Evolutionary conservation across 2,888 invertebrate genomes (phyloP).

Genomic region (Agrilus mali): DNA sequence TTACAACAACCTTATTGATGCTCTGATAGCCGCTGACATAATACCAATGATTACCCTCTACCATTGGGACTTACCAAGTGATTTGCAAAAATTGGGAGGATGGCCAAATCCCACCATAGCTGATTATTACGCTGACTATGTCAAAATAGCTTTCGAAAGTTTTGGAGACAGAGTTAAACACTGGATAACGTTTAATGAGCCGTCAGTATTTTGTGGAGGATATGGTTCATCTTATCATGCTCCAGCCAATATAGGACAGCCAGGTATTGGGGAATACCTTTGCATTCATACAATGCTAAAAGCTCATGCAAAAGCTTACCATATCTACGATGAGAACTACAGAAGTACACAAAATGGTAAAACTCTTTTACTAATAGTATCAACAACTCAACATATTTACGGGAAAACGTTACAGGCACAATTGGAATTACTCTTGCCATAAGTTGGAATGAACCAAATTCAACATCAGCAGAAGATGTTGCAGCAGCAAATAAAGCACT

Average conservation of each 20-base stretch:
- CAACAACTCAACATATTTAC: no score
- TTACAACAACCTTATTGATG: conserved; percentile 61
- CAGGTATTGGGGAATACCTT: conserved; percentile 45
- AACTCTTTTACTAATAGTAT: no score
- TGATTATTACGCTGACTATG: conserved; percentile 41
- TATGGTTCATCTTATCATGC: conserved; percentile 22
- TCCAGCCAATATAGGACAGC: conserved; percentile 26
- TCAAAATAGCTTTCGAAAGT: conserved; percentile 27
- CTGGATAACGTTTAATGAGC: conserved; percentile 42
- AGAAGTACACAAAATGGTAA: conserved; percentile 38
- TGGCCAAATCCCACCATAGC: conserved; percentile 46
- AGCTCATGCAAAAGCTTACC: conserved; percentile 52
- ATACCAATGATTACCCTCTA: conserved; percentile 33
- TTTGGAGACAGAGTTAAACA: conserved; percentile 26
- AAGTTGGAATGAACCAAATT: conserved; percentile 36
- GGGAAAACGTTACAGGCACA: conserved; percentile 16
- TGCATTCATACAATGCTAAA: conserved; percentile 49
- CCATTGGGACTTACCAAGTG: conserved; percentile 26
- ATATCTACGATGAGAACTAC: conserved; percentile 46
- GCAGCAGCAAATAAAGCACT: conserved; percentile 36
- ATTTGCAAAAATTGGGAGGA: conserved; percentile 42
- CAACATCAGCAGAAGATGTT: conserved; percentile 26
- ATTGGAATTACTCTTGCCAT: conserved; percentile 37
- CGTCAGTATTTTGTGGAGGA: conserved; percentile 23
- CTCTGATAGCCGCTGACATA: conserved; percentile 45